A percentile compares a stretch with the other conserved stretches of the same genome.
Evolutionary conservation across 2,113 vertebrate species (phyloP).

Genomic region (human (Homo sapiens)): DNA sequence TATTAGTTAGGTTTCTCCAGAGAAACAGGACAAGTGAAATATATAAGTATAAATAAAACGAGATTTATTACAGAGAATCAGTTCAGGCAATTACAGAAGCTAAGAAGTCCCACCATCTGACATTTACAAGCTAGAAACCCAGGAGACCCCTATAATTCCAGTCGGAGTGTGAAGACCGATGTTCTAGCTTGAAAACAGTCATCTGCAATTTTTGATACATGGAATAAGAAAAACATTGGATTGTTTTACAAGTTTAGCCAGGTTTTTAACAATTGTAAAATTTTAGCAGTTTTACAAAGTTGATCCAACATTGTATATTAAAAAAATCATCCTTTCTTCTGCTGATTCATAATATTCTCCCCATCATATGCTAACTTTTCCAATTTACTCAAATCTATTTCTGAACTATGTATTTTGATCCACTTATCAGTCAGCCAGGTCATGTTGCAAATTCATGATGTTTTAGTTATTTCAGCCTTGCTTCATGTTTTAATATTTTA

Average conservation of each 20-base stretch:
- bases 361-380: not conserved
- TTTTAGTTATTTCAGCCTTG: not conserved
- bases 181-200: not conserved
- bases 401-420: not conserved
- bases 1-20: not conserved
- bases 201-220: not conserved
- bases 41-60: not conserved
- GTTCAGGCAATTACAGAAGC: not conserved
- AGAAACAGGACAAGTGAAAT: not conserved
- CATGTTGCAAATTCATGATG: not conserved
- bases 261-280: not conserved
- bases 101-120: not conserved
- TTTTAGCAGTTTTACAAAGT: not conserved
- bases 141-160: not conserved
- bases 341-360: not conserved
- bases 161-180: not conserved
- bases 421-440: not conserved
- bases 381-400: not conserved
- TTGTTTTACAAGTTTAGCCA: not conserved
- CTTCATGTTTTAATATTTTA: not conserved
- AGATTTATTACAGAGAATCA: not conserved
- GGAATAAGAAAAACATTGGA: not conserved
- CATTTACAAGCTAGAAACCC: not conserved
- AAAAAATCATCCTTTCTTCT: not conserved
- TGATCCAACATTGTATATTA: not conserved